Base-by-base conservation (phyloP, 2,113 vertebrate genomes). In the Callopanchax toddi region DNA sequence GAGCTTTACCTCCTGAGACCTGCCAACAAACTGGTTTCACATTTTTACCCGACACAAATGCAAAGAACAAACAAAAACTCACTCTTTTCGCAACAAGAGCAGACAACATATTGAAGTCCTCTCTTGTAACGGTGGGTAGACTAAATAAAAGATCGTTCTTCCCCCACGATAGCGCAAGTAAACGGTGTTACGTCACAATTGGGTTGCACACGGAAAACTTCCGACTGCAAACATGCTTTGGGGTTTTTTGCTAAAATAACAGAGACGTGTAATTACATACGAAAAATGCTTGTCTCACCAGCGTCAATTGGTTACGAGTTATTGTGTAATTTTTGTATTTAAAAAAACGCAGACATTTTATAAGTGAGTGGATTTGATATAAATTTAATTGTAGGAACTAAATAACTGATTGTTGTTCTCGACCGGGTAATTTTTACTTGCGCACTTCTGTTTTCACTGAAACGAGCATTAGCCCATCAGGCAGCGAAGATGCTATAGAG, bases 71-170 rank as follows among this genome's bases (percentile, higher is more conserved):
- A 48, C 42, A 44, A 36, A 11, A 25, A 86, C 91, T 86, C 46
- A 92, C 91, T 74, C 68, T 84, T 76, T 70, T 89, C 0, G 82
- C 60, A 20, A 74, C 9, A 9, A 69, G 0, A 36, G 75, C 71
- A 37, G 86, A 65, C 16, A 88, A 4, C 91, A 91, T 91, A 46
- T 63, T 81, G 6, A 13, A 22, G 22, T 16, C 11, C 17, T 23
- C 40, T 32, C 5, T 21, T 37, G 6, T 36, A 13, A 15, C n/a
- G 29, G 3, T 6, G 29, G 8, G 12, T 1, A 25, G 29, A 46
- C 43, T n/a, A 9, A 22, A 3, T 8, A 22, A 25, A 3, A 16
- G 5, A 4, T 13, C 5, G 16, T 10, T 32, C 6, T 46, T 25
- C 26, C 36, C 26, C 1, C 23, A 4, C 2, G 36, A 48, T 4